These are phyloP conservation scores for Formica exsecta DNA, from an alignment of 1,140 invertebrate genomes.

Conservation along the genomic window DNA sequence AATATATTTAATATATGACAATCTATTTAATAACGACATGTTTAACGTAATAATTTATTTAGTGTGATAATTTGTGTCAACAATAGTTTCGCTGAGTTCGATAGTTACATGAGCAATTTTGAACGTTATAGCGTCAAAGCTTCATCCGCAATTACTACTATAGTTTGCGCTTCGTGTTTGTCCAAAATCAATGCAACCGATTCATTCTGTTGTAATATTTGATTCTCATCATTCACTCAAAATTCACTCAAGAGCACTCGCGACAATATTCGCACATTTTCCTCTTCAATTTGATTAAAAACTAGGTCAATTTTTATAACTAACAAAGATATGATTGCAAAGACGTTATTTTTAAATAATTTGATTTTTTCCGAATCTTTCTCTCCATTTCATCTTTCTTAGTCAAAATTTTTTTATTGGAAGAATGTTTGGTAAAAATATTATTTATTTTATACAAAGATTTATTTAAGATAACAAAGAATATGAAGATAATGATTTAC, in stretches of 20 bases:
- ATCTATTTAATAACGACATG: slow-evolving; percentile 19
- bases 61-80: slow-evolving; percentile 20
- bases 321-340: neutral
- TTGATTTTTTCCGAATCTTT: neutral
- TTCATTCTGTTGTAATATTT: slow-evolving; percentile 47
- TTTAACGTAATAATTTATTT: slow-evolving; percentile 28
- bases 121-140: slow-evolving; percentile 23
- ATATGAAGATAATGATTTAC: neutral
- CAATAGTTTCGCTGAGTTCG: neutral
- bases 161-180: slow-evolving; percentile 22
- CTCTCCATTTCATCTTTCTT: neutral
- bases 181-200: slow-evolving; percentile 32
- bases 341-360: neutral
- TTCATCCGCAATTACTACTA: slow-evolving; percentile 48
- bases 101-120: slow-evolving; percentile 1
- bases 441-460: neutral
- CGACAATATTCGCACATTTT: neutral
- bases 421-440: neutral
- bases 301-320: slow-evolving; percentile 13
- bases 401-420: neutral
- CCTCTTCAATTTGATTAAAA: neutral
- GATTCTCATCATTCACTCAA: slow-evolving; percentile 27
- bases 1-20: neutral
- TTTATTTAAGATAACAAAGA: neutral
- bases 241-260: slow-evolving; percentile 21